Conservation (phyloP, 2,797 vertebrate species). For the Gymnoscopelus microlampas region DNA sequence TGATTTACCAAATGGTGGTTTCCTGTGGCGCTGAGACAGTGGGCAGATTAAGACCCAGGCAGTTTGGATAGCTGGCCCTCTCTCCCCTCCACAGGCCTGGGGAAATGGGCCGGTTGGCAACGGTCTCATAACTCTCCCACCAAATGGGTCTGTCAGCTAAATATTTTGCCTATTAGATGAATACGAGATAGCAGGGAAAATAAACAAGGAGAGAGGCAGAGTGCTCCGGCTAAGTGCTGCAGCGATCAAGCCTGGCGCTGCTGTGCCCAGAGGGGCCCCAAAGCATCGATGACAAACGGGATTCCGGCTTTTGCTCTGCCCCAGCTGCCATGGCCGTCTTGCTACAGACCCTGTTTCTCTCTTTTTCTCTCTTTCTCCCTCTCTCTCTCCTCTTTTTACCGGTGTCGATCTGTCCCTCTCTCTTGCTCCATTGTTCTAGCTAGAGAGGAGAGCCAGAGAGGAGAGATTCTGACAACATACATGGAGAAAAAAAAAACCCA, state of each 20-base stretch:
- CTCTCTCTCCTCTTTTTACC: slow-evolving; percentile 22
- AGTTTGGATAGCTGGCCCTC: slow-evolving; percentile 78
- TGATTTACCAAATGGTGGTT: slow-evolving; percentile 85
- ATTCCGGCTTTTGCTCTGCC: slow-evolving; percentile 63
- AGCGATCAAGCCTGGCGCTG: slow-evolving; percentile 65
- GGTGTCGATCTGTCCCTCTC: slow-evolving; percentile 11
- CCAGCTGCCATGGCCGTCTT: slow-evolving; percentile 57
- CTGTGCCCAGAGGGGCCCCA: slow-evolving; percentile 76
- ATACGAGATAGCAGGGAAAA: slow-evolving; percentile 78
- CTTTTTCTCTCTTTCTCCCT: slow-evolving; percentile 12
- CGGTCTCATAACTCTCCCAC: slow-evolving; percentile 81
- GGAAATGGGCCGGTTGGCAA: slow-evolving; percentile 79
- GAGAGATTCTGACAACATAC: slow-evolving; percentile 26
- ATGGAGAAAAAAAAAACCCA: slow-evolving; percentile 20
- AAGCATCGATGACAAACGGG: slow-evolving; percentile 78
- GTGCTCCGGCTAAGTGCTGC: slow-evolving; percentile 79
- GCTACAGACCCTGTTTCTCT: slow-evolving; percentile 32
- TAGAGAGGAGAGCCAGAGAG: slow-evolving; percentile 1
- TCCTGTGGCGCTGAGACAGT: slow-evolving; percentile 80
- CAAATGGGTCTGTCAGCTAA: slow-evolving; percentile 85
- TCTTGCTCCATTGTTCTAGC: slow-evolving; percentile 29
- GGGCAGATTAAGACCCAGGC: slow-evolving; percentile 77
- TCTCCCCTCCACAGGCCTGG: slow-evolving; percentile 63
- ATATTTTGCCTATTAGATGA: slow-evolving; percentile 86
- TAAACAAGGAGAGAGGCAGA: slow-evolving; percentile 77